Base-by-base conservation (phyloP, 2,888 invertebrate species). In the Platycheirus rosarum region DNA sequence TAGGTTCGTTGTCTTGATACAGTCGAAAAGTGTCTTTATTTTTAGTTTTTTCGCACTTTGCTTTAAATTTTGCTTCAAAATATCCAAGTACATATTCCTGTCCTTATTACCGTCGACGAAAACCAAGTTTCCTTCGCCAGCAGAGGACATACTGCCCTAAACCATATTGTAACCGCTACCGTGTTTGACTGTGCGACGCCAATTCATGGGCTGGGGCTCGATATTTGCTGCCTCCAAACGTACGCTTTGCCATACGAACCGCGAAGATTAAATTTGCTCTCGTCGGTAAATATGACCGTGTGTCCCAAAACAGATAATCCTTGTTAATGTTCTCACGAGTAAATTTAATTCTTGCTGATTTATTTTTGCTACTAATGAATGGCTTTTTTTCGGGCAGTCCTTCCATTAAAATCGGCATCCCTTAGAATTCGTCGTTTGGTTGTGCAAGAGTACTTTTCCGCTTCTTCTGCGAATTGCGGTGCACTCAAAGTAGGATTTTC, bases 161-260 rank as follows among this genome's bases (percentile, higher is more conserved):
- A 37, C 37, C n/a, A 37, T 37, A 37, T 13, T 26, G 48, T 48
- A 26, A n/a, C 48, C 23, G 23, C 26, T n/a, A 48, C 48, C 48
- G 26, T 48, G 48, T 48, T 48, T 48, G 2, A 26, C n/a, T 48
- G 20, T 46, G 6, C 46, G 2, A 48, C 26, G 23, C 13, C 23
- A 23, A 48, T n/a, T 48, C 23, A 26, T 48, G 11, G 11, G 26
- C 11, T 48, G 48, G 48, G 26, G 23, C 48, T 48, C 48, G n/a
- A 26, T n/a, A n/a, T 48, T n/a, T 23, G 26, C 9, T 23, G 48
- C 23, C 23, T 48, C 48, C 26, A 48, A 48, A 48, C 23, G 48
- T 48, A 26, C 9, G 23, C 48, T 37, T n/a, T 37, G n/a, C 37
- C 37, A 11, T 37, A n/a, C 20, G 26, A 48, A 5, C 48, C 48